phyloP scores from a whole-genome alignment of 2,797 vertebrate genomes.

The Xenops minutus region DNA sequence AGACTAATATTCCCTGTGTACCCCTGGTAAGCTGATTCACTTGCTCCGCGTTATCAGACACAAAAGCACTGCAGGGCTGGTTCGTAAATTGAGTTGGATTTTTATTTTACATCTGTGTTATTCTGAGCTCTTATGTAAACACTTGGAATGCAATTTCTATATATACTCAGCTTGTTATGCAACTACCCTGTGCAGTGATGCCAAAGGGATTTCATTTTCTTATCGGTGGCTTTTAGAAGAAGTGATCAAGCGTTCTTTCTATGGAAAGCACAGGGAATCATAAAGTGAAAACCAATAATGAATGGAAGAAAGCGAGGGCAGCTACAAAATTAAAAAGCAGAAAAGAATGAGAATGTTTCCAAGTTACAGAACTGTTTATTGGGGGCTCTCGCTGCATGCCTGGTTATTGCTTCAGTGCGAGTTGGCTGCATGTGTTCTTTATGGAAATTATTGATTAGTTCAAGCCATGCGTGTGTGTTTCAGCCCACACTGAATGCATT shows the following conservation, averaged over 20 bases:
- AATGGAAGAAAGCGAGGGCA: not conserved
- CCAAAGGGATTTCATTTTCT: conserved; percentile 52
- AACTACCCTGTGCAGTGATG: conserved; percentile 15
- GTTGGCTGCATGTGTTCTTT: not conserved
- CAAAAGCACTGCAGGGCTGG: not conserved
- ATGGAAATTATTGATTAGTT: not conserved
- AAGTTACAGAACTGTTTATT: not conserved
- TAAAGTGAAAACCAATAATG: not conserved
- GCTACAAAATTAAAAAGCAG: not conserved
- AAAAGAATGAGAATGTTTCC: rapidly evolving
- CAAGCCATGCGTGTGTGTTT: not conserved
- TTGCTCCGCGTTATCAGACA: not conserved
- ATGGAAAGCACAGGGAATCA: not conserved
- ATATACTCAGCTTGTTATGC: conserved; percentile 22
- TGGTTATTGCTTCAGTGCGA: not conserved
- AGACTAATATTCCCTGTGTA: not conserved
- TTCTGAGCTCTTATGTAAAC: conserved; percentile 60
- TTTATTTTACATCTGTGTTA: conserved; percentile 14
- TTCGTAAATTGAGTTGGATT: conserved; percentile 1
- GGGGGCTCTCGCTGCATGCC: not conserved
- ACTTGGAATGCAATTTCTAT: conserved; percentile 47
- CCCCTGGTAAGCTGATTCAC: not conserved
- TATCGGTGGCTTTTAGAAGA: not conserved
- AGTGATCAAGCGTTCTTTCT: conserved; percentile 22
- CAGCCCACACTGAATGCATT: not conserved